These are phyloP conservation scores for Drosophila macrothrix DNA, from an alignment of 2,888 invertebrate species.

Conservation along the genomic window DNA sequence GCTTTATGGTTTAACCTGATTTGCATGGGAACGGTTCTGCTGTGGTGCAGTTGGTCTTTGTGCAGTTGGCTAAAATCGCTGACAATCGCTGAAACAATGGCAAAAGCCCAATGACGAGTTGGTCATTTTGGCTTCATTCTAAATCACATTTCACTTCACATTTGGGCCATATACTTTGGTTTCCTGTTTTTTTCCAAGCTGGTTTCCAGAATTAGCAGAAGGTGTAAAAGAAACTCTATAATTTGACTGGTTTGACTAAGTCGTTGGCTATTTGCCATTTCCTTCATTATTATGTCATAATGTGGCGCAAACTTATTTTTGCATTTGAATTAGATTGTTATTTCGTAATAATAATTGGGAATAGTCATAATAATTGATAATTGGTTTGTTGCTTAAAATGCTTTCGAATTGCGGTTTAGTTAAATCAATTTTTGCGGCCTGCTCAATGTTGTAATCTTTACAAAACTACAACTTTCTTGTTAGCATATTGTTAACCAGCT, in stretches of 20 bases:
- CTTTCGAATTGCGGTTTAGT: conserved; percentile 2
- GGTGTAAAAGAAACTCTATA: background rate
- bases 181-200: conserved; percentile 4
- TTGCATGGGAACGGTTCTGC: conserved; percentile 29
- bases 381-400: background rate
- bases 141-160: conserved; percentile 51
- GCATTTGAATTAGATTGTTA: background rate
- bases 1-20: conserved; percentile 40
- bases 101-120: conserved; percentile 42
- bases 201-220: background rate
- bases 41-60: conserved; percentile 11
- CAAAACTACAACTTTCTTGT: background rate
- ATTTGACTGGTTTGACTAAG: background rate
- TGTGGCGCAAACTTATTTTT: background rate
- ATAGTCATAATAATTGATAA: background rate
- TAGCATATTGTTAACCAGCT: background rate
- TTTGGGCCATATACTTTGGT: conserved; percentile 23
- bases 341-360: conserved; percentile 1
- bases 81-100: conserved; percentile 20
- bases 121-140: conserved; percentile 37
- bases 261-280: background rate
- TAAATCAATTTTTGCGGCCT: conserved; percentile 7
- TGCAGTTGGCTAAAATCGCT: conserved; percentile 35
- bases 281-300: background rate
- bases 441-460: background rate